Percentiles rank a stretch among this genome's conserved stretches.
phyloP scores from a whole-genome alignment of 2,888 invertebrate species.

The Lithophane leautieri region DNA sequence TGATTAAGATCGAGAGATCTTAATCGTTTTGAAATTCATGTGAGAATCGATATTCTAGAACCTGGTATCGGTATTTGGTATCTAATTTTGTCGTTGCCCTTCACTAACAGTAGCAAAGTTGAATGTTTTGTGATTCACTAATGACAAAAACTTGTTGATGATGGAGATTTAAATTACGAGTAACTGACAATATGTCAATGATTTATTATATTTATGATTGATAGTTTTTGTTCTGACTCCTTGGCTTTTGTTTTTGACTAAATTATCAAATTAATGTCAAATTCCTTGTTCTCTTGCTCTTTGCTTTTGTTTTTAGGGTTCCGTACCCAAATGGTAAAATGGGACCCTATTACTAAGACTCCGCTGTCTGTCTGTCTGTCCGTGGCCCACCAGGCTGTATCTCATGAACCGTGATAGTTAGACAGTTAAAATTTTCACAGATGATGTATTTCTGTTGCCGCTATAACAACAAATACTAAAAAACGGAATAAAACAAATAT shows the following conservation, averaged over 20 bases:
- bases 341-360: too few relatives aligned
- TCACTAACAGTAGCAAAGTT: slow-evolving; percentile 55
- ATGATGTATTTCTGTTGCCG: too few relatives aligned
- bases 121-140: slow-evolving; percentile 42
- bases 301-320: background rate
- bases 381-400: too few relatives aligned
- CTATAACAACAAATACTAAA: too few relatives aligned
- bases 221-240: slow-evolving; percentile 23
- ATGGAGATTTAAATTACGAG: slow-evolving; percentile 48
- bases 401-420: too few relatives aligned
- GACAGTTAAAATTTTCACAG: too few relatives aligned
- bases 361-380: too few relatives aligned
- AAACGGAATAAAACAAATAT: too few relatives aligned
- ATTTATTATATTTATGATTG: slow-evolving; percentile 35
- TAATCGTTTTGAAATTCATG: slow-evolving; percentile 55
- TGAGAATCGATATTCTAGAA: slow-evolving; percentile 55
- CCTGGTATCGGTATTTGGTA: slow-evolving; percentile 53
- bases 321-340: too few relatives aligned
- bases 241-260: slow-evolving; percentile 23
- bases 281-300: background rate
- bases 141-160: slow-evolving; percentile 51
- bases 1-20: slow-evolving; percentile 56
- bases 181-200: slow-evolving; percentile 29
- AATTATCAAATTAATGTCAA: slow-evolving; percentile 1
- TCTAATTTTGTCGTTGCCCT: slow-evolving; percentile 47